Evolutionary conservation across 2,888 invertebrate species (phyloP).

Genomic region (Morinoia aosen): DNA sequence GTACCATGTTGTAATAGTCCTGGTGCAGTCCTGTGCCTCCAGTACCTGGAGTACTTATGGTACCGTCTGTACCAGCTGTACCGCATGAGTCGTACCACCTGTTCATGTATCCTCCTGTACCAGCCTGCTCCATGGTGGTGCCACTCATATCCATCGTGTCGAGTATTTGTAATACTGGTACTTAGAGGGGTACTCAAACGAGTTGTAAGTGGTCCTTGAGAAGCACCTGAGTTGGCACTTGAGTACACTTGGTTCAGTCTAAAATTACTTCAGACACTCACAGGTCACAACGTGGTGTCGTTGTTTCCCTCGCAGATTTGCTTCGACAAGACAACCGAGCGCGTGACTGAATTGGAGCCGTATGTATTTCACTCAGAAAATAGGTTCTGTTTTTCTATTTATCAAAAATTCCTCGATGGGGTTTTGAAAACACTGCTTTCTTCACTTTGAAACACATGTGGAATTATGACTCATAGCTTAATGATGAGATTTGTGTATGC

Average conservation of each 20-base stretch:
- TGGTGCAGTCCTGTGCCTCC: slow-evolving; percentile 65
- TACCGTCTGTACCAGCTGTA: slow-evolving; percentile 58
- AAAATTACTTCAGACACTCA: background rate
- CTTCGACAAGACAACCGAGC: background rate
- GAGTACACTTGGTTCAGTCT: background rate
- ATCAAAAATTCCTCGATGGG: background rate
- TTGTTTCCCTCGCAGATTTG: background rate
- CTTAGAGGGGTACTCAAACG: background rate
- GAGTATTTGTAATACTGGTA: background rate
- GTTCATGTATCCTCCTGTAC: slow-evolving; percentile 66
- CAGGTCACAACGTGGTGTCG: background rate
- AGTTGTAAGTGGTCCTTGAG: background rate
- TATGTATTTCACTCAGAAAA: background rate
- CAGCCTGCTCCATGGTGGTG: slow-evolving; percentile 62
- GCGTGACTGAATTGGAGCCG: background rate
- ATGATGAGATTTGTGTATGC: background rate
- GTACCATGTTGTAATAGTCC: slow-evolving; percentile 67
- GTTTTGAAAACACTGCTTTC: background rate
- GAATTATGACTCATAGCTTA: background rate
- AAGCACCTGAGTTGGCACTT: background rate
- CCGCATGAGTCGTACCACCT: slow-evolving; percentile 62
- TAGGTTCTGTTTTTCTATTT: background rate
- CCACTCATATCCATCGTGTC: slow-evolving; percentile 64
- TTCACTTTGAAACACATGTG: background rate
- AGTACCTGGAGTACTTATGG: background rate